Evolutionary conservation across 1,140 invertebrate species (phyloP).

Genomic region (Diachasmimorpha longicaudata): DNA sequence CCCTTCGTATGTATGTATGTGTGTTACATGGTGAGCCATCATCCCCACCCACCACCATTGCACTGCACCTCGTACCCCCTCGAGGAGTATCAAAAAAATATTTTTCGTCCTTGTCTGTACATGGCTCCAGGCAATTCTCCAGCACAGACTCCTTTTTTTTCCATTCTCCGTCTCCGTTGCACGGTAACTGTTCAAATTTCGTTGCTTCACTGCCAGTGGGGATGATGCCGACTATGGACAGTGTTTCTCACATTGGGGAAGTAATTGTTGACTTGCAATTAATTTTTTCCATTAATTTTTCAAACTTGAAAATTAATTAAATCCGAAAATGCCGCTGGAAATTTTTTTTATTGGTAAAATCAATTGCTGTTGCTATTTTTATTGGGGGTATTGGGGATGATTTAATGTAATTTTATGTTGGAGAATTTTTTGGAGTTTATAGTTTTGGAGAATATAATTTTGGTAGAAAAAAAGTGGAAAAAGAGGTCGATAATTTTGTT

Average conservation of each 20-base stretch:
- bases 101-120: background rate
- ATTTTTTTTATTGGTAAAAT: too few relatives aligned
- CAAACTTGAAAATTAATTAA: too few relatives aligned
- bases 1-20: constrained; percentile 31
- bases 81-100: background rate
- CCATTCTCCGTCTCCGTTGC: constrained; percentile 50
- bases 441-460: background rate
- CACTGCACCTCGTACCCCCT: constrained; percentile 13
- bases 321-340: too few relatives aligned
- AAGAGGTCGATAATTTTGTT: background rate
- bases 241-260: constrained; percentile 45
- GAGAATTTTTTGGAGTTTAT: background rate
- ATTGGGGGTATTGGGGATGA: too few relatives aligned
- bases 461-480: background rate
- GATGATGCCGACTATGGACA: constrained; percentile 43
- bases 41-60: constrained; percentile 28
- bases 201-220: constrained; percentile 43
- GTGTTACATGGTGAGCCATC: constrained; percentile 29
- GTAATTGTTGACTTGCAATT: background rate
- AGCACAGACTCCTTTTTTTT: background rate
- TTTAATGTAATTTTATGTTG: too few relatives aligned
- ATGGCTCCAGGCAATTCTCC: background rate
- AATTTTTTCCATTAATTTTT: background rate
- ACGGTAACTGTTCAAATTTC: constrained; percentile 62
- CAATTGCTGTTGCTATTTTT: too few relatives aligned